These are phyloP conservation scores for Lytechinus pictus DNA, from an alignment of 35 echinoderm and acorn worm species.

Conservation along the genomic window DNA sequence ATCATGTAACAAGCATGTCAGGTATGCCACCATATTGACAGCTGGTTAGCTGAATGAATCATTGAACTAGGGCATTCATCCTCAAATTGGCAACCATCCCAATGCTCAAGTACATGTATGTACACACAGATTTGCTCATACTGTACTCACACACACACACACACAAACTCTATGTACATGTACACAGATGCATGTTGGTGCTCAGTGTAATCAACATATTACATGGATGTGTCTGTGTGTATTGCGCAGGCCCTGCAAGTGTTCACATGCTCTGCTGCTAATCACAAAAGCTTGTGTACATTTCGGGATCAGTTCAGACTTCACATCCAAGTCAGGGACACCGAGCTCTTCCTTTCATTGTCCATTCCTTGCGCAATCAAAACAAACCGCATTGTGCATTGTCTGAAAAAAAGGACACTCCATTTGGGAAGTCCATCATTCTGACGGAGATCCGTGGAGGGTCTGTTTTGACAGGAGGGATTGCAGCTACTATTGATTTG, in stretches of 20 bases:
- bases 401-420: neutral
- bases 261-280: neutral
- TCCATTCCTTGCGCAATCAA: neutral
- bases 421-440: neutral
- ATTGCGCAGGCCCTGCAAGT: neutral
- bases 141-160: neutral
- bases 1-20: neutral
- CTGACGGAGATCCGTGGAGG: neutral
- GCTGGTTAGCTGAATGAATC: constrained; percentile 1
- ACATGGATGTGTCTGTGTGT: neutral
- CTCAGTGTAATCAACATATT: neutral
- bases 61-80: constrained; percentile 6
- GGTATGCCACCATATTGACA: neutral
- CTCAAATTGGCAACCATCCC: constrained; percentile 35
- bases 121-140: neutral
- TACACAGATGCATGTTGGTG: neutral
- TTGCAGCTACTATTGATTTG: neutral
- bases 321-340: neutral
- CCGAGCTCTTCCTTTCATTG: constrained; percentile 34
- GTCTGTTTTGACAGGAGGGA: neutral
- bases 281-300: neutral
- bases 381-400: neutral
- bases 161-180: neutral
- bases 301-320: neutral
- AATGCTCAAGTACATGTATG: neutral